Evolutionary conservation across 92 coral and sea anemone species (phyloP).

Genomic region (Bergia sp.): DNA sequence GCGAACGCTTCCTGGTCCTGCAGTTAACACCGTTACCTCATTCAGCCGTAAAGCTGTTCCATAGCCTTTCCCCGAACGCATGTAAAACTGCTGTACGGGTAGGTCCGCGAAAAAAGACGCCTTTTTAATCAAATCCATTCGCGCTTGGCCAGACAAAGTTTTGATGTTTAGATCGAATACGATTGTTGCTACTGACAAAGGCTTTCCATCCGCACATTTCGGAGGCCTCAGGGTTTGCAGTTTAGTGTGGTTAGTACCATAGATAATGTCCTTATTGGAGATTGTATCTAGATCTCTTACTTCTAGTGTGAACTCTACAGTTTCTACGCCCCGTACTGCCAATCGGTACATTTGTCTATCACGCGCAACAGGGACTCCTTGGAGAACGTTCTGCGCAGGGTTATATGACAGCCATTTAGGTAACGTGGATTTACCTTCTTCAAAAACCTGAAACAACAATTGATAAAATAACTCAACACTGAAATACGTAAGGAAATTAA

Average conservation of each 20-base stretch:
- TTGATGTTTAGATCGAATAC: conserved; percentile 83
- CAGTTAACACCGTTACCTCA: conserved; percentile 85
- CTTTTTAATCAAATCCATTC: conserved; percentile 69
- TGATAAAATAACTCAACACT: no score
- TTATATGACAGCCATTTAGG: conserved; percentile 94
- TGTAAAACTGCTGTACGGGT: conserved; percentile 60
- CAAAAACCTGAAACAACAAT: conserved; percentile 62
- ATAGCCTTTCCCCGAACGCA: conserved; percentile 89
- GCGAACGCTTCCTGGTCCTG: conserved; percentile 92
- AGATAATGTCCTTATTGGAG: conserved; percentile 53
- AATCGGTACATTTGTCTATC: conserved; percentile 81
- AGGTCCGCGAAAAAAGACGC: conserved; percentile 72
- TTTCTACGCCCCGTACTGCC: conserved; percentile 49
- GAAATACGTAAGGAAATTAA: no score
- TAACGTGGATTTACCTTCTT: conserved; percentile 73
- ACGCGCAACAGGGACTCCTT: conserved; percentile 84
- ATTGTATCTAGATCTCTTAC: conserved; percentile 77
- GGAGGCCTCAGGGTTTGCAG: conserved; percentile 62
- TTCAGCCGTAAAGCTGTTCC: conserved; percentile 85
- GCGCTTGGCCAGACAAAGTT: conserved; percentile 73
- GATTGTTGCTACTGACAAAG: conserved; percentile 89
- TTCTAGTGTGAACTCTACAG: conserved; percentile 59
- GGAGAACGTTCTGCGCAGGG: conserved; percentile 54
- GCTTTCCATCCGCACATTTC: conserved; percentile 71
- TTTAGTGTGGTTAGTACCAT: conserved; percentile 74